Evolutionary conservation across 2,888 invertebrate species (phyloP).

Genomic region (Dugesia japonica): DNA sequence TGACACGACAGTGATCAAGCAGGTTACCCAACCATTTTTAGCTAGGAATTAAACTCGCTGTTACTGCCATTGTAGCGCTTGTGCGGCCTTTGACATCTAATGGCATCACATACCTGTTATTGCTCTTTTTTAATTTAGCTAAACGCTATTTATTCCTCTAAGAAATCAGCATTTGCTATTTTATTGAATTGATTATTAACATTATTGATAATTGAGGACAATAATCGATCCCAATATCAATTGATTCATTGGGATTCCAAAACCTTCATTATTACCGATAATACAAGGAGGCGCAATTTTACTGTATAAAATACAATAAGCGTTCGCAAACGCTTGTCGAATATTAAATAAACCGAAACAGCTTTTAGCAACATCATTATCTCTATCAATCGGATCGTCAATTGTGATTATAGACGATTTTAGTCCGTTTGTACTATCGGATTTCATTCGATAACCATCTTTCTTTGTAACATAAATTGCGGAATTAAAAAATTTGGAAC

Average conservation of each 20-base stretch:
- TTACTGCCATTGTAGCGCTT: too few relatives aligned
- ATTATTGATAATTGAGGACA: not conserved
- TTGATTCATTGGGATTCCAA: not conserved
- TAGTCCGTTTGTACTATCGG: not conserved
- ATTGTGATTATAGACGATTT: not conserved
- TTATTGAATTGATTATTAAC: not conserved
- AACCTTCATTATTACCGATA: not conserved
- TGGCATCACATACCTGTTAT: too few relatives aligned
- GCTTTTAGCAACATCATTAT: slow-evolving; percentile 14
- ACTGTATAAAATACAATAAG: not conserved
- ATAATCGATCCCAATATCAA: not conserved
- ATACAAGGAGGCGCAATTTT: not conserved
- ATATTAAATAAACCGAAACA: not conserved
- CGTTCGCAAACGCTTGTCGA: not conserved
- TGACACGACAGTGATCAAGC: too few relatives aligned
- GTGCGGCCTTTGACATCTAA: too few relatives aligned
- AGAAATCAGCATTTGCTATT: too few relatives aligned
- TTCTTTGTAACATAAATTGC: not conserved
- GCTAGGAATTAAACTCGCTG: too few relatives aligned
- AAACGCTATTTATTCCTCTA: too few relatives aligned
- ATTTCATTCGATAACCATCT: not conserved
- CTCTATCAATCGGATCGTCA: slow-evolving; percentile 9
- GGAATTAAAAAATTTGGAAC: not conserved
- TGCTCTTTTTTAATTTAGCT: too few relatives aligned
- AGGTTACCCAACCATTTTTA: too few relatives aligned